Evolutionary conservation across 2,113 vertebrate genomes (phyloP).

Genomic region (Hippocampus guttulatus): DNA sequence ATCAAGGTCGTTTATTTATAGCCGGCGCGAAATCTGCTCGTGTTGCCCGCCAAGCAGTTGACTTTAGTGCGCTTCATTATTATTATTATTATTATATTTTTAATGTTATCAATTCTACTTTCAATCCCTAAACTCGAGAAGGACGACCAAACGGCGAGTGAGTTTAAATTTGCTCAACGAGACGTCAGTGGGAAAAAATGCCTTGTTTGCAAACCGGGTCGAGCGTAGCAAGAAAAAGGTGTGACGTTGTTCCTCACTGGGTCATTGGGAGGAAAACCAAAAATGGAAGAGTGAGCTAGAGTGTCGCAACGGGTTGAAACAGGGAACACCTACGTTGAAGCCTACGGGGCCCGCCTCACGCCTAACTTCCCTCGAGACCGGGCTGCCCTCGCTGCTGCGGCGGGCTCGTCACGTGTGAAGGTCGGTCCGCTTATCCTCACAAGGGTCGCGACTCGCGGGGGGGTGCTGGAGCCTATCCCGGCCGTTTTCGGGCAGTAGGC

Average conservation of each 20-base stretch:
- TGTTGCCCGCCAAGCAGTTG: neutral
- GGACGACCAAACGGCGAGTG: neutral
- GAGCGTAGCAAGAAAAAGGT: neutral
- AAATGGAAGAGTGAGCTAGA: neutral
- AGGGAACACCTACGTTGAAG: neutral
- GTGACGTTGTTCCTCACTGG: neutral
- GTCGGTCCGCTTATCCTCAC: too few species aligned
- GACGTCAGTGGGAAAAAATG: neutral
- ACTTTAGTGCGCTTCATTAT: neutral
- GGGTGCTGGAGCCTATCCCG: too few species aligned
- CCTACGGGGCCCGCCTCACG: too few species aligned
- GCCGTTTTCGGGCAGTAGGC: too few species aligned
- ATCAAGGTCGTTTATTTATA: neutral
- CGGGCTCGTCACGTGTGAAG: too few species aligned
- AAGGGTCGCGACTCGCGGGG: too few species aligned
- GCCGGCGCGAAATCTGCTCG: neutral
- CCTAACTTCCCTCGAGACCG: too few species aligned
- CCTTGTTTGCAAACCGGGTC: neutral
- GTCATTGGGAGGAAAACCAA: neutral
- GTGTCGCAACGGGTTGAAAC: neutral
- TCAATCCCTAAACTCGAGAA: neutral
- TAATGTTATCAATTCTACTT: neutral
- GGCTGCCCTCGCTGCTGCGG: too few species aligned
- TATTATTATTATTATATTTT: too few species aligned
- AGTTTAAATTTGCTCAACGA: neutral